Conservation (phyloP, 1,140 invertebrate genomes). For the Lordiphosa stackelbergi region DNA sequence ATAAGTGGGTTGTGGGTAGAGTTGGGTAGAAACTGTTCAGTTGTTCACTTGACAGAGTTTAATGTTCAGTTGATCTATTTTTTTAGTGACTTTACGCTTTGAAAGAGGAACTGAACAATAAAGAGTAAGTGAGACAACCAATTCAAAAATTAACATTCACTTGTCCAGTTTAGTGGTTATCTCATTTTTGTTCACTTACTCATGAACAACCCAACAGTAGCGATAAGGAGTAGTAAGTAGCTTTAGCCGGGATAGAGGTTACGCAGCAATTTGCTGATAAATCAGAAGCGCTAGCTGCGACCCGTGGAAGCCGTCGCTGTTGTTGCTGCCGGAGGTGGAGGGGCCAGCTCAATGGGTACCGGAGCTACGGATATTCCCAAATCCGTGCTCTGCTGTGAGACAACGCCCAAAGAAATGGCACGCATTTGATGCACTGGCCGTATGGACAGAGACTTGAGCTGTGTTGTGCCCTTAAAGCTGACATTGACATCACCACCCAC, state of each 20-base stretch:
- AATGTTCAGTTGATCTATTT: too few relatives aligned
- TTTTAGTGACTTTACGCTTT: too few relatives aligned
- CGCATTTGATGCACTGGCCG: constrained; percentile 68
- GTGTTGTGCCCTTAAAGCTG: constrained; percentile 82
- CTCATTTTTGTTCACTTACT: too few relatives aligned
- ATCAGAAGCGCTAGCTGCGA: constrained; percentile 76
- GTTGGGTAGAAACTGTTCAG: too few relatives aligned
- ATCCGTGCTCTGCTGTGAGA: constrained; percentile 30
- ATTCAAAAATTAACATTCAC: too few relatives aligned
- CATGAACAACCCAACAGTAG: constrained; percentile 5
- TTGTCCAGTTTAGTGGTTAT: too few relatives aligned
- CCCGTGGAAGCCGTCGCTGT: constrained; percentile 36
- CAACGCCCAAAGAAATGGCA: constrained; percentile 44
- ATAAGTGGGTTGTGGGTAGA: constrained; percentile 9
- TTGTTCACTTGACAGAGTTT: too few relatives aligned
- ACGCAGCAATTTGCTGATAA: constrained; percentile 66
- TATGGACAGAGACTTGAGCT: constrained; percentile 78
- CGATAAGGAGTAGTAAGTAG: constrained; percentile 30
- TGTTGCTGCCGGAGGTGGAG: constrained; percentile 3
- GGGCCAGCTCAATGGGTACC: constrained; percentile 33
- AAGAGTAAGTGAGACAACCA: too few relatives aligned
- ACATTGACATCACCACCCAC: constrained; percentile 82
- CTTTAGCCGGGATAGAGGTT: constrained; percentile 48
- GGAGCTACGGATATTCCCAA: constrained; percentile 24
- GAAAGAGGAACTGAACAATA: too few relatives aligned